Conservation (phyloP, 2,888 invertebrate genomes). For the Plusia festucae region DNA sequence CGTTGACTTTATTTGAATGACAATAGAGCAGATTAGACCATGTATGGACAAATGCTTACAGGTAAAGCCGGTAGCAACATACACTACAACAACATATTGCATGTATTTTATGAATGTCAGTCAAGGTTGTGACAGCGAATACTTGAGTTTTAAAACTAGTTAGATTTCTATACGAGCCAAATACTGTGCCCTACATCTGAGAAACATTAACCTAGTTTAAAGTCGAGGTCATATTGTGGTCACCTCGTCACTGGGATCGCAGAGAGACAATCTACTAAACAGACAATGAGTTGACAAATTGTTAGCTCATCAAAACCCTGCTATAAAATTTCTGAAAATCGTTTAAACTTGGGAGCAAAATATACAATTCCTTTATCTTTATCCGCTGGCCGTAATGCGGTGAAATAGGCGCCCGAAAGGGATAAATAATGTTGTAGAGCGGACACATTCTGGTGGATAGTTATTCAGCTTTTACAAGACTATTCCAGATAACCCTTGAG, state of each 20-base stretch:
- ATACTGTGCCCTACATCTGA: slow-evolving; percentile 78
- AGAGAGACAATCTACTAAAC: slow-evolving; percentile 42
- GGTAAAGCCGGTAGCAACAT: slow-evolving; percentile 43
- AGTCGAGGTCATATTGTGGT: slow-evolving; percentile 74
- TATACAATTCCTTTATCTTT: slow-evolving; percentile 47
- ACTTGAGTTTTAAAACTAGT: slow-evolving; percentile 62
- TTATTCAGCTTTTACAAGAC: slow-evolving; percentile 70
- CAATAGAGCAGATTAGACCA: slow-evolving; percentile 57
- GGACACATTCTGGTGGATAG: slow-evolving; percentile 59
- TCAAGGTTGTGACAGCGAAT: slow-evolving; percentile 73
- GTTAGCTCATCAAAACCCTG: slow-evolving; percentile 26
- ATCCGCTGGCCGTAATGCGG: slow-evolving; percentile 46
- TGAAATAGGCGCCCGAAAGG: slow-evolving; percentile 48
- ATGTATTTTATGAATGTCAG: slow-evolving; percentile 67
- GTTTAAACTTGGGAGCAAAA: slow-evolving; percentile 25
- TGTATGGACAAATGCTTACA: slow-evolving; percentile 52
- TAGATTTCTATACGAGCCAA: slow-evolving; percentile 72
- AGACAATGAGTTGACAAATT: slow-evolving; percentile 50
- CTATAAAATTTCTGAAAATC: slow-evolving; percentile 19
- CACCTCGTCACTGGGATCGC: slow-evolving; percentile 71
- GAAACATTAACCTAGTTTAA: slow-evolving; percentile 84
- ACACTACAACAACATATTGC: slow-evolving; percentile 62
- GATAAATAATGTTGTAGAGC: slow-evolving; percentile 58
- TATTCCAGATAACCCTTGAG: slow-evolving; percentile 73
- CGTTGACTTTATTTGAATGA: slow-evolving; percentile 52